Evolutionary conservation across 2,113 vertebrate species (phyloP).

Genomic region (Saimiri boliviensis): DNA sequence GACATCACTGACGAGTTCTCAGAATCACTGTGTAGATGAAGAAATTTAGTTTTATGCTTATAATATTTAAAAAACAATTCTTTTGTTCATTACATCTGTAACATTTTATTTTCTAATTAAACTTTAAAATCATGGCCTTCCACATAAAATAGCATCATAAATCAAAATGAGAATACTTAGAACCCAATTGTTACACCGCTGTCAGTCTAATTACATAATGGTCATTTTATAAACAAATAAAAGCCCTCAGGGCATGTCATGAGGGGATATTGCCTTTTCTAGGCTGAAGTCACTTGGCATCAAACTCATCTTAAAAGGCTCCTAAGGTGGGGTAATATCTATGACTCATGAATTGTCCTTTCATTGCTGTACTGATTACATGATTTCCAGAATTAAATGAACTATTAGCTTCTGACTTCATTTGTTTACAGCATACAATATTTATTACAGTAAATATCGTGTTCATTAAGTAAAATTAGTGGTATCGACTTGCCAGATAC

Average conservation of each 20-base stretch:
- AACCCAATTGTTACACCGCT: not conserved
- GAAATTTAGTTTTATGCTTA: not conserved
- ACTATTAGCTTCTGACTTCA: not conserved
- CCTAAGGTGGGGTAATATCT: constrained; percentile 75
- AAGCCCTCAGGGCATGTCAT: constrained; percentile 41
- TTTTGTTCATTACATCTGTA: not conserved
- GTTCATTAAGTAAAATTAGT: not conserved
- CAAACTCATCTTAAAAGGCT: not conserved
- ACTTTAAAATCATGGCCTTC: not conserved
- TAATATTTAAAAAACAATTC: not conserved
- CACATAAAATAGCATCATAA: not conserved
- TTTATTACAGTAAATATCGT: not conserved
- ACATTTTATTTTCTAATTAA: constrained; percentile 28
- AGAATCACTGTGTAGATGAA: not conserved
- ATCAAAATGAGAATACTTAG: not conserved
- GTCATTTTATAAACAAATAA: constrained; percentile 50
- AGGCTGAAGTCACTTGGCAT: constrained; percentile 71
- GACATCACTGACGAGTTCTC: not conserved
- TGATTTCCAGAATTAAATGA: constrained; percentile 12
- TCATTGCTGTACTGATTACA: constrained; percentile 42
- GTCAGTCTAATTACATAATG: not conserved
- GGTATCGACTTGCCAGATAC: not conserved
- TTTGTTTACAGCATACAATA: constrained; percentile 35
- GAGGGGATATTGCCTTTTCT: constrained; percentile 50
- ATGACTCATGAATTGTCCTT: constrained; percentile 51